Evolutionary conservation across 2,888 invertebrate genomes (phyloP), one percentile per base, ranked within the genome.

Genomic region (Tanytarsus gracilentus): DNA sequence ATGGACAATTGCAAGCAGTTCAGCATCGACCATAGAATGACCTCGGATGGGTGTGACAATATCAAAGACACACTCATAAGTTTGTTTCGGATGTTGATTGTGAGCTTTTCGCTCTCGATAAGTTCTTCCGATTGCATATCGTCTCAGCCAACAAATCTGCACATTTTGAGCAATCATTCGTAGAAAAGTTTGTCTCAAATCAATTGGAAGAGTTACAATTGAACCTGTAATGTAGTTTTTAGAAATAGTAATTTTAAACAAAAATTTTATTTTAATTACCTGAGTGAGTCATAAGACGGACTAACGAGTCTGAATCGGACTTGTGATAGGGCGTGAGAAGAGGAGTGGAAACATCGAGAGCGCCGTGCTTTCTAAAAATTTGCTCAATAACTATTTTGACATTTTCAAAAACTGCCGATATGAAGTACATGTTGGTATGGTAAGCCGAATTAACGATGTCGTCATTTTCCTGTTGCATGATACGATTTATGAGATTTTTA

Each of bases 1-100:
- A 70, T 83, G 83, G 0, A 86, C 84, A 0, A 92, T 80, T 1
- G 84, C 83, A 8, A 96, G 73, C 0, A 94, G 72, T 69, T 97
- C 96, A 0, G 92, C 91, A 69, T 96, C 95, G 0, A 86, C 79
- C 73, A 92, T 79, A 27, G 88, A 75, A 65, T 84, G 81, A 62
- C 81, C 84, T 81, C 65, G 77, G 62, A 78, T 81, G 2, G 90
- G 83, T 4, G 88, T 86, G 27, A 96, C 86, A 62, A 97, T 89
- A 72, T 97, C 97, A 72, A 95, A 95, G 1, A 91, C 90, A 72
- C 93, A 93, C 72, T 95, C 94, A 61, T 85, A 84, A 16, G 89
- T 79, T 74, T 96, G 94, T 63, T 86, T 80, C 0, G 97, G 97
- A 73, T 94, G 92, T 66, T 88, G 86, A 1, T 91, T 90, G 61